phyloP scores from a whole-genome alignment of 30 jellyfish, hydroid and myxozoan species.

The Cassiopea andromeda region DNA sequence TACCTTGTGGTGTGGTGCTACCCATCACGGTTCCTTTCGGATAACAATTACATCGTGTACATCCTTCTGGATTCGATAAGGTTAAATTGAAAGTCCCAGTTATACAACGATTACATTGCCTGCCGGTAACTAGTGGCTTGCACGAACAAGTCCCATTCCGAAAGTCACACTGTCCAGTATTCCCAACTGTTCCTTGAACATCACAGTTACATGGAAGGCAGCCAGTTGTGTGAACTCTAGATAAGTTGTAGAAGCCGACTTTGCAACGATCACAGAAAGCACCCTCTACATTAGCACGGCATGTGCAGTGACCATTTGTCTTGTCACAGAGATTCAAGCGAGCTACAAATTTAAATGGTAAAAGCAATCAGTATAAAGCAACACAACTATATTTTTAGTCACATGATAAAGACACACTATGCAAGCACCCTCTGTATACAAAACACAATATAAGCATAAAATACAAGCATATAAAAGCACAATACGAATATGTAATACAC shows the following conservation, averaged over 20 bases:
- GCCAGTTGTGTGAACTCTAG: constrained; percentile 70
- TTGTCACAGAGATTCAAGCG: constrained; percentile 69
- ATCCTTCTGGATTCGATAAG: constrained; percentile 79
- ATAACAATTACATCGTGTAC: constrained; percentile 88
- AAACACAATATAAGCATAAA: too few species aligned
- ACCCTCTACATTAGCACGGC: constrained; percentile 87
- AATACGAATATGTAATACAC: too few species aligned
- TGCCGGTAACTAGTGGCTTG: constrained; percentile 86
- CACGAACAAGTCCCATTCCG: constrained; percentile 90
- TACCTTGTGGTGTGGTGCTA: constrained; percentile 81
- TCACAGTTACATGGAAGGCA: constrained; percentile 93
- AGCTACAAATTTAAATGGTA: constrained; percentile 22
- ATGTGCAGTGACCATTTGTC: constrained; percentile 83
- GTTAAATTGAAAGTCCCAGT: constrained; percentile 88
- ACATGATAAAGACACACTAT: too few species aligned
- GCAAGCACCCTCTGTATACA: too few species aligned
- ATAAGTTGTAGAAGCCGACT: constrained; percentile 79
- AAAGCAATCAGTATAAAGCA: background rate
- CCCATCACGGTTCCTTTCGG: constrained; percentile 96
- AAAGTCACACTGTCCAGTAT: constrained; percentile 81
- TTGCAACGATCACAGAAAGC: constrained; percentile 81
- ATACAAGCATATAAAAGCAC: too few species aligned
- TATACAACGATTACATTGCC: constrained; percentile 83
- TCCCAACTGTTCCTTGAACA: constrained; percentile 82
- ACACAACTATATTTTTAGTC: too few species aligned